Evolutionary conservation across 2,113 vertebrate species (phyloP).

Genomic region (Dunckerocampus dactyliophorus): DNA sequence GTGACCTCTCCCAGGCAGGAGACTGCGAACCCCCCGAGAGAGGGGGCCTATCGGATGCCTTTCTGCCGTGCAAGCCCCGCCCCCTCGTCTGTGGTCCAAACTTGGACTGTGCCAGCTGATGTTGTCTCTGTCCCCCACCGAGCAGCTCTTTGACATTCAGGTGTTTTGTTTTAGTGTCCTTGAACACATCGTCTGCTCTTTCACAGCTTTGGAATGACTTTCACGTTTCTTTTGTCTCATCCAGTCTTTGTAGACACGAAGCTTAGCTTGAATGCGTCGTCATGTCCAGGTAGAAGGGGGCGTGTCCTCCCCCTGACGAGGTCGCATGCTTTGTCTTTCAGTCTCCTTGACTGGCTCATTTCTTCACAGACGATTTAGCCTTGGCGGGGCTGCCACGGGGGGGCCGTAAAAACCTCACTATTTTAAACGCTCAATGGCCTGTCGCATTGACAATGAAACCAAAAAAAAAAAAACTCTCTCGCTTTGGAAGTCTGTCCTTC

Average conservation of each 20-base stretch:
- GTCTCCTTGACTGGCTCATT: slow-evolving; percentile 67
- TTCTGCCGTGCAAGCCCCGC: too few relatives aligned
- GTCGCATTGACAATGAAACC: neutral
- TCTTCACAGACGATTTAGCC: slow-evolving; percentile 59
- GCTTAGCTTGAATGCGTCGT: too few relatives aligned
- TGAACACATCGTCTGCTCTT: too few relatives aligned
- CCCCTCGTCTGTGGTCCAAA: too few relatives aligned
- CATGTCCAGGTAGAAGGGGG: slow-evolving; percentile 54
- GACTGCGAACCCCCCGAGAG: slow-evolving; percentile 44
- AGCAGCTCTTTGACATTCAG: too few relatives aligned
- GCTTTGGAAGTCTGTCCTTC: too few relatives aligned
- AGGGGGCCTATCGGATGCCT: slow-evolving; percentile 40
- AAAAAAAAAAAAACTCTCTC: neutral
- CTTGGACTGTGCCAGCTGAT: too few relatives aligned
- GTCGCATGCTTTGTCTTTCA: slow-evolving; percentile 54
- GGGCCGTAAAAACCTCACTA: slow-evolving; percentile 23
- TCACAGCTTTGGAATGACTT: too few relatives aligned
- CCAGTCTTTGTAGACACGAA: too few relatives aligned
- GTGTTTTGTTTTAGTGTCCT: too few relatives aligned
- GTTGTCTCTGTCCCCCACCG: too few relatives aligned
- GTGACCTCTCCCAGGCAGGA: slow-evolving; percentile 65
- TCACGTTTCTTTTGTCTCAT: too few relatives aligned
- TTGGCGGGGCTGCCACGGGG: slow-evolving; percentile 37
- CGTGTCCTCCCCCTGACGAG: slow-evolving; percentile 42
- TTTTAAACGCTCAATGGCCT: slow-evolving; percentile 26